These are phyloP conservation scores for Beaufortia kweichowensis DNA, from an alignment of 2,113 vertebrate genomes.

Conservation along the genomic window DNA sequence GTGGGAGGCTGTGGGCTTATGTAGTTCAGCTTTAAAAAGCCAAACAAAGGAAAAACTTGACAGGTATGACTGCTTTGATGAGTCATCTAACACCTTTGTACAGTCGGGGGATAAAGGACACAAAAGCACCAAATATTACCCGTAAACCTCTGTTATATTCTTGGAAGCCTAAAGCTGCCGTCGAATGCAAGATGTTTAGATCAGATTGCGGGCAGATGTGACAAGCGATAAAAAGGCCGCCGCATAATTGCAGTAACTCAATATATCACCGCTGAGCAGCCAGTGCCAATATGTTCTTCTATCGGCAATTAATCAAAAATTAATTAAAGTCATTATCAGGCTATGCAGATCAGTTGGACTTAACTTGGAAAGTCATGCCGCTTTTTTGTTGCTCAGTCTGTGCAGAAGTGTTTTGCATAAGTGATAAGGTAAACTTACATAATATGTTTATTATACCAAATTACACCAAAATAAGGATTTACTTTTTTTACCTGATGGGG, in stretches of 20 bases:
- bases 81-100: conserved; percentile 23
- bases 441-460: too few relatives aligned
- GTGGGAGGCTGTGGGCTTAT: not conserved
- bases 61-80: conserved; percentile 12
- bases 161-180: not conserved
- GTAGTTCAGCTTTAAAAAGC: conserved; percentile 19
- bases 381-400: not conserved
- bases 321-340: conserved; percentile 11
- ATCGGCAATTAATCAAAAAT: conserved; percentile 13
- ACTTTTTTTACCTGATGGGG: too few relatives aligned
- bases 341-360: not conserved
- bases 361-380: not conserved
- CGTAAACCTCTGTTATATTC: not conserved
- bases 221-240: not conserved
- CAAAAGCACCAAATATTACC: conserved; percentile 2
- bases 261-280: not conserved
- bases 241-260: not conserved
- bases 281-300: not conserved
- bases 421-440: too few relatives aligned
- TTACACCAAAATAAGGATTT: too few relatives aligned
- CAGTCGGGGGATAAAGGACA: conserved; percentile 10
- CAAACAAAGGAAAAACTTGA: not conserved
- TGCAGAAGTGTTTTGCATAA: too few relatives aligned
- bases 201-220: not conserved
- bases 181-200: conserved; percentile 1